Conservation (phyloP, 2,888 invertebrate genomes). For the Tromatobia lineatoria region DNA sequence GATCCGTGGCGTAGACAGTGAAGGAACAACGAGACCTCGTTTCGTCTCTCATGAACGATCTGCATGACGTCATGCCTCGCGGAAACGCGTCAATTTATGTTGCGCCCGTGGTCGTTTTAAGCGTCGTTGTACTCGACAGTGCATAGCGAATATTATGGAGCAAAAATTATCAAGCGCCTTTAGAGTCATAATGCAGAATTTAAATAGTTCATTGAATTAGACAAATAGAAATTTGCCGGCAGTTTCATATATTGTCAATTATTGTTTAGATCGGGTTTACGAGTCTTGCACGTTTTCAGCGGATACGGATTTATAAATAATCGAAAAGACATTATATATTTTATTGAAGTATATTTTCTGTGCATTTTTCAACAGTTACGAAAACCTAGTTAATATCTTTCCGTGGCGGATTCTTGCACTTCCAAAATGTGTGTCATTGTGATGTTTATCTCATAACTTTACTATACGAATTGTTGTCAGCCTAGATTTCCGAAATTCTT, state of each 20-base stretch:
- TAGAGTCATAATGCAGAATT: not conserved
- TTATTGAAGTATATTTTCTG: not conserved
- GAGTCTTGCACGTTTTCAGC: not conserved
- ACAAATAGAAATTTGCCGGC: not conserved
- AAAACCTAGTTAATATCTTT: not conserved
- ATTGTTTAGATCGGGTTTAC: not conserved
- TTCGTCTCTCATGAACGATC: constrained; percentile 75
- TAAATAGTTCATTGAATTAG: not conserved
- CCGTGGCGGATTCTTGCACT: too few species aligned
- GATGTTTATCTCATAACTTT: not conserved
- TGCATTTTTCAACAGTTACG: not conserved
- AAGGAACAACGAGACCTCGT: constrained; percentile 76
- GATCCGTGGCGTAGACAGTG: constrained; percentile 71
- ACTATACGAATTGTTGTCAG: not conserved
- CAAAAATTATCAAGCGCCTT: constrained; percentile 30
- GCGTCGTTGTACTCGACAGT: constrained; percentile 49
- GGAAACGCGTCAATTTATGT: constrained; percentile 82
- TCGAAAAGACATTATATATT: not conserved
- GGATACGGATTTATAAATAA: not conserved
- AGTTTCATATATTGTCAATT: not conserved
- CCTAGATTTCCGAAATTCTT: not conserved
- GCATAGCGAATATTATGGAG: constrained; percentile 38
- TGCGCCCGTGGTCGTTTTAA: constrained; percentile 60
- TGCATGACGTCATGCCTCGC: constrained; percentile 81
- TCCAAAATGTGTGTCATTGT: too few species aligned